Percentiles rank a stretch among this genome's conserved stretches.
These are phyloP conservation scores for Perca fluviatilis DNA, from an alignment of 2,113 vertebrate species.

Conservation along the genomic window DNA sequence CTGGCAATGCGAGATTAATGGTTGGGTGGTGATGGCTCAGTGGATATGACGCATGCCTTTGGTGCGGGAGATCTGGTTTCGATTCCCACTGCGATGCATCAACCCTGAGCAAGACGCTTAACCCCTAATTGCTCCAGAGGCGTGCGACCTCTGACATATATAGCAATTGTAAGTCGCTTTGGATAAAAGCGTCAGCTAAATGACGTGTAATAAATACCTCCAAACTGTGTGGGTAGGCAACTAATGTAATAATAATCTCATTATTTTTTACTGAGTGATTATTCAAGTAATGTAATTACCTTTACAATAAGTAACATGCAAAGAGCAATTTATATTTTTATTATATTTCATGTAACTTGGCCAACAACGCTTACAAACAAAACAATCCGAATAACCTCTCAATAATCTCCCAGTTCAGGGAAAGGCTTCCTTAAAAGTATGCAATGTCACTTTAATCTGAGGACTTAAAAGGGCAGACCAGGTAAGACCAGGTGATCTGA, in stretches of 20 bases:
- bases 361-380: neutral
- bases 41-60: too few species aligned
- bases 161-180: too few species aligned
- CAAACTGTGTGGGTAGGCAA: neutral
- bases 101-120: too few species aligned
- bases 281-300: neutral
- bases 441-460: conserved; percentile 5
- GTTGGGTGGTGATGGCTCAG: too few species aligned
- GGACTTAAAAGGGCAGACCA: neutral
- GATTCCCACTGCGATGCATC: too few species aligned
- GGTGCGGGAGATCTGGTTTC: too few species aligned
- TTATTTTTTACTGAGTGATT: neutral
- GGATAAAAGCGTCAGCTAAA: too few species aligned
- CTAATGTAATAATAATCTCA: neutral
- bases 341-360: neutral
- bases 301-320: neutral
- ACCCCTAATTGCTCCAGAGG: too few species aligned
- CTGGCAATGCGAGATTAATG: neutral
- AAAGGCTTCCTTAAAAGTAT: neutral
- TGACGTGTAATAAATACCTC: conserved; percentile 9
- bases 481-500: conserved; percentile 24
- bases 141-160: too few species aligned
- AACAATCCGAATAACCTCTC: neutral
- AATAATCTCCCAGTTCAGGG: neutral
- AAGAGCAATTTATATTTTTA: neutral